phyloP scores from a whole-genome alignment of 2,888 invertebrate species.

The Clepsis dumicolana region DNA sequence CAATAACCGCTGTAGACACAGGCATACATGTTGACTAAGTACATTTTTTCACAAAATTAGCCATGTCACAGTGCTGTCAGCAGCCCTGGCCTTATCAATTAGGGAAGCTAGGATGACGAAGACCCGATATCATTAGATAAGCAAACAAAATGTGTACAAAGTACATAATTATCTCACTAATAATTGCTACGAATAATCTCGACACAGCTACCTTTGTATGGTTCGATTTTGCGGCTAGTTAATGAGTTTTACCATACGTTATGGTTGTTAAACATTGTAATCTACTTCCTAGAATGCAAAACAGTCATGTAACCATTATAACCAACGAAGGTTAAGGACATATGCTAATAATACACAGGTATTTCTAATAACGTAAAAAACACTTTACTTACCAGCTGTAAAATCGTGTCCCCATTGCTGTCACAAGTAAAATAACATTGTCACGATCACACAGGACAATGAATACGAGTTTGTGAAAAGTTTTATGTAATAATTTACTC shows the following conservation, averaged over 20 bases:
- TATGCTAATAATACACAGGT: conserved; percentile 36
- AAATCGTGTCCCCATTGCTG: conserved; percentile 31
- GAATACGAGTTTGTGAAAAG: conserved; percentile 52
- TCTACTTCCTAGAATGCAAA: conserved; percentile 28
- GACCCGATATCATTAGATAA: conserved; percentile 25
- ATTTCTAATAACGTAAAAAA: conserved; percentile 15
- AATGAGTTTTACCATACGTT: neutral
- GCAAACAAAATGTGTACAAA: conserved; percentile 11
- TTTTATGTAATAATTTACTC: conserved; percentile 82
- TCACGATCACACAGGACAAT: conserved; percentile 51
- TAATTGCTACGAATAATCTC: neutral
- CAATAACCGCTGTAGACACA: neutral
- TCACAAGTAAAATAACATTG: conserved; percentile 47
- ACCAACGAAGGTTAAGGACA: conserved; percentile 37
- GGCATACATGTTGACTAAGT: neutral
- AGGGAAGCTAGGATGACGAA: conserved; percentile 9
- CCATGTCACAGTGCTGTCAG: neutral
- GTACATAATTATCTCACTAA: conserved; percentile 4
- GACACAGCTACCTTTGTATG: neutral
- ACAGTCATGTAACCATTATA: conserved; percentile 36
- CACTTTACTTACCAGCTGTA: conserved; percentile 26
- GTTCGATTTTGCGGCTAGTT: neutral
- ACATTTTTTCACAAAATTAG: neutral
- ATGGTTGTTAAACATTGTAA: conserved; percentile 4
- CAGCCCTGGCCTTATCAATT: conserved; percentile 1